Percentiles rank a stretch among this genome's conserved stretches.
phyloP scores from a whole-genome alignment of 2,888 invertebrate species.

The Apodemia hepburni region DNA sequence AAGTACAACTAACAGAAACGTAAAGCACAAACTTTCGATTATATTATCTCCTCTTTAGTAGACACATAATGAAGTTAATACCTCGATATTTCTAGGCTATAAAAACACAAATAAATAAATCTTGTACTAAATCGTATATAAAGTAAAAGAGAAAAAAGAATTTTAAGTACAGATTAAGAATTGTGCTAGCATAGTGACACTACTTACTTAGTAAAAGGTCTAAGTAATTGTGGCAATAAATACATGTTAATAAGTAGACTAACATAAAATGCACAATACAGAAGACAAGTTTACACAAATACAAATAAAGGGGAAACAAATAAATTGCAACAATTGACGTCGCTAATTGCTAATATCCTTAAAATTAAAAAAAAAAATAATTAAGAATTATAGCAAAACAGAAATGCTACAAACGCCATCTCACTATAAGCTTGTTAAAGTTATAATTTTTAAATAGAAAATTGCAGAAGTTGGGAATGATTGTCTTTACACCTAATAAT shows the following conservation, averaged over 20 bases:
- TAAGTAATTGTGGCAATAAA: constrained; percentile 50
- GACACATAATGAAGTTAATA: neutral
- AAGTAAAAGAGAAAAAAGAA: neutral
- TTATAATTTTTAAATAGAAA: constrained; percentile 1
- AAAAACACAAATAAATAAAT: constrained; percentile 11
- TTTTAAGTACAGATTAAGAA: constrained; percentile 50
- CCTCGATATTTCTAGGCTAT: neutral
- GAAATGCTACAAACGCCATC: neutral
- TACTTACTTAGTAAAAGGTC: constrained; percentile 52
- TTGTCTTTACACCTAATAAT: constrained; percentile 1
- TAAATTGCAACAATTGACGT: constrained; percentile 37
- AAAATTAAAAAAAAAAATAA: constrained; percentile 17
- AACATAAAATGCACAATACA: no score
- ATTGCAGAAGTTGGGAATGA: constrained; percentile 15
- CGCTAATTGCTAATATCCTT: constrained; percentile 61
- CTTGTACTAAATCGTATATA: constrained; percentile 8
- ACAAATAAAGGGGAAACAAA: constrained; percentile 36
- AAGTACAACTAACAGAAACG: neutral
- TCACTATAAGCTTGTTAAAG: constrained; percentile 59
- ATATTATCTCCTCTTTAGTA: neutral
- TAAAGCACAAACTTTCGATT: constrained; percentile 5
- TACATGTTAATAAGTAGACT: constrained; percentile 34
- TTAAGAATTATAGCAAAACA: neutral
- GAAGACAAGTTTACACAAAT: neutral
- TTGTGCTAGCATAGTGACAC: constrained; percentile 66